phyloP scores from a whole-genome alignment of 2,113 vertebrate species.

The Chamaea fasciata region DNA sequence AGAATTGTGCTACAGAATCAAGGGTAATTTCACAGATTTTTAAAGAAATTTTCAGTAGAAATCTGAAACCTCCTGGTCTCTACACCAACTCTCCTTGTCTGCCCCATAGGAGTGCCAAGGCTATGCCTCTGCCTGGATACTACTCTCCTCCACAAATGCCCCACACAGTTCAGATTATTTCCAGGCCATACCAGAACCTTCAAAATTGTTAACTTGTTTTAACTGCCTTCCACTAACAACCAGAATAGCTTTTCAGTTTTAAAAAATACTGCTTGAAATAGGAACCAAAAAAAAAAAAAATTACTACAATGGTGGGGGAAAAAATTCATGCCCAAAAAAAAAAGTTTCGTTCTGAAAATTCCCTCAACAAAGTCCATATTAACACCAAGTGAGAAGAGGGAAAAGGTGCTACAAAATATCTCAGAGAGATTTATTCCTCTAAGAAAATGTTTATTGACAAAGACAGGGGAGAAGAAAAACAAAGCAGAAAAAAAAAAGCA shows the following conservation, averaged over 20 bases:
- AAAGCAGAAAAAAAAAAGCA: not conserved
- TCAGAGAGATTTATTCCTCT: not conserved
- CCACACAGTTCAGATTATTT: not conserved
- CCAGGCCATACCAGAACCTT: not conserved
- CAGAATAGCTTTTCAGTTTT: not conserved
- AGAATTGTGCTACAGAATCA: not conserved
- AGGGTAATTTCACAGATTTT: not conserved
- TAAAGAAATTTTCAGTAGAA: not conserved
- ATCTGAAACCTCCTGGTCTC: not conserved
- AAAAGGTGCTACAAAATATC: no score
- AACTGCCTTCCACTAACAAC: not conserved
- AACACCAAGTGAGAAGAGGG: no score
- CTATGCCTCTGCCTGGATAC: not conserved
- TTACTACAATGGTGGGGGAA: rapidly evolving
- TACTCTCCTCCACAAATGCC: not conserved
- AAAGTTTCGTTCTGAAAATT: no score
- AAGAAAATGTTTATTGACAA: not conserved
- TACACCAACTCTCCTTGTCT: not conserved
- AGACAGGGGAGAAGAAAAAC: not conserved
- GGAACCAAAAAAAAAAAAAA: not conserved
- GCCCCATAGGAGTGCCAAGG: not conserved
- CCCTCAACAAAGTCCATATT: no score
- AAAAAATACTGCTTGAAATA: not conserved
- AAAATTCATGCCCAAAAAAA: not conserved
- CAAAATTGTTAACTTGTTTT: not conserved